Conservation (phyloP, 2,888 invertebrate species). For the Taphrorychus bicolor region DNA sequence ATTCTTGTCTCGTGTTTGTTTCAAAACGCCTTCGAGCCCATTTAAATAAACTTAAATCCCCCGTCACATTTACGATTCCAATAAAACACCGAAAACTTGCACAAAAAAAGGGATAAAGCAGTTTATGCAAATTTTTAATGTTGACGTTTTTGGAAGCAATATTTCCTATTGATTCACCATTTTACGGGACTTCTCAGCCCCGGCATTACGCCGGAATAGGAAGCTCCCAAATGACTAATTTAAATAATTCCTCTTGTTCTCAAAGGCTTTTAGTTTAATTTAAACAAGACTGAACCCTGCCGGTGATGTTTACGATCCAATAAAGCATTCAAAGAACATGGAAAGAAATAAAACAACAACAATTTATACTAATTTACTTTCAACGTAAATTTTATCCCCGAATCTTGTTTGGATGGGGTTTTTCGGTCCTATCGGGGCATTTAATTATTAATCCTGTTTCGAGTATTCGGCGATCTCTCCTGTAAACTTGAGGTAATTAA, state of each 20-base stretch:
- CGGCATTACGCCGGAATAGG: not conserved
- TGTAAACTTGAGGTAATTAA: constrained; percentile 14
- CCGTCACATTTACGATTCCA: constrained; percentile 17
- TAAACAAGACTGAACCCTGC: not conserved
- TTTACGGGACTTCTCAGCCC: not conserved
- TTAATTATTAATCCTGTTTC: constrained; percentile 15
- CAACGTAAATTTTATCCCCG: constrained; percentile 8
- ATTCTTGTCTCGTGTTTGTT: constrained; percentile 9
- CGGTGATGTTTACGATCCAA: constrained; percentile 14
- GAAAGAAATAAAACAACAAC: constrained; percentile 25
- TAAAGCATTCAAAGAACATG: constrained; percentile 10
- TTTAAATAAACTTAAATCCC: constrained; percentile 22
- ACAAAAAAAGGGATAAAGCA: not conserved
- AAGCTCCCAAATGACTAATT: not conserved
- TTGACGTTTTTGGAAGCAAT: not conserved
- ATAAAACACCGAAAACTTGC: constrained; percentile 10
- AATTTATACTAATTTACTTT: constrained; percentile 24
- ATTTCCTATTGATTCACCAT: not conserved
- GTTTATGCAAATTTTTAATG: not conserved
- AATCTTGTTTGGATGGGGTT: not conserved
- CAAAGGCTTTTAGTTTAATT: constrained; percentile 6
- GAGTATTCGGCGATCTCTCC: not conserved
- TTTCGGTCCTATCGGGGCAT: not conserved
- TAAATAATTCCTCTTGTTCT: constrained; percentile 7
- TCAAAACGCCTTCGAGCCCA: constrained; percentile 1